Evolutionary conservation across 2,888 invertebrate species (phyloP), one percentile per base, ranked within the genome.

Genomic region (Autographa pulchrina): DNA sequence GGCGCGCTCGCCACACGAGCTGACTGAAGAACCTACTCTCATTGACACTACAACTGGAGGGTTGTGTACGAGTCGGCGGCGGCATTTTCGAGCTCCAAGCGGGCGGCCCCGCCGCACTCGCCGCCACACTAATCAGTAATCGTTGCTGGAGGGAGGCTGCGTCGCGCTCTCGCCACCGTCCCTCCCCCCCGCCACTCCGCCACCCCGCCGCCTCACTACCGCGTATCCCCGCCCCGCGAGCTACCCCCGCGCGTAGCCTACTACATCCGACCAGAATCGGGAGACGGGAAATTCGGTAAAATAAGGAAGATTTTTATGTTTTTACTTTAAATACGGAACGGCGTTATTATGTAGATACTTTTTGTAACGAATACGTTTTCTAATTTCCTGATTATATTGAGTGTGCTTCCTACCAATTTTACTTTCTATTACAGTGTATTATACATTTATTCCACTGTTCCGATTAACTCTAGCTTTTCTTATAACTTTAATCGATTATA

Each of bases 101-200:
- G 93, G 91, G 91, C 92, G 90, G 89, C 89, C 91, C 90, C 91
- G 92, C 94, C 94, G 91, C 91, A 89, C 92, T 87, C 93, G 92
- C 94, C 93, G 94, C 92, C 93, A 94, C 93, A 96, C 96, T 96
- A 96, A 96, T 96, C 96, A 96, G 96, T 96, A 96, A 96, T 96
- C 96, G 96, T 96, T 96, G 96, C 91, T 92, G 93, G 93, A 93
- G 93, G 93, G 95, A 95, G 95, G 95, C 95, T 95, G 95, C 94
- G 94, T 92, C 92, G 91, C 92, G 91, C 92, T 89, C 89, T 87
- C 85, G 85, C 84, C 87, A 80, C 81, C 85, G 81, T 82, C 65
- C 80, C 84, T 74, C 80, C 78, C 77, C 83, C 70, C 77, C 81
- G 74, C 82, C 84, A 84, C 85, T 85, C 84, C 87, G 80, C 80